Conservation (phyloP, 2,888 invertebrate species). For the Busseola fusca region DNA sequence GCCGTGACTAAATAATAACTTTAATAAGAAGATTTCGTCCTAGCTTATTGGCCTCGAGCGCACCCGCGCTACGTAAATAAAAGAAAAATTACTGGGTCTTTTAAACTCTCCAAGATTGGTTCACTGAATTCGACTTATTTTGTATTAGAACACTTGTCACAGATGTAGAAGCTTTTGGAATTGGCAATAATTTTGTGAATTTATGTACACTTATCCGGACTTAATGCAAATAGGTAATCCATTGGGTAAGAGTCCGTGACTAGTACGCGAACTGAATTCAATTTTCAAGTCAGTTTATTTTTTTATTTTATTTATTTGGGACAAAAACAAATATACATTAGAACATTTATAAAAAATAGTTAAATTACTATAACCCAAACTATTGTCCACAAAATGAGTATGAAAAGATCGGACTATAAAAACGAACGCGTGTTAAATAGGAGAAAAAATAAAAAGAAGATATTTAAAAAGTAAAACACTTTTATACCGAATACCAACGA, state of each 20-base stretch:
- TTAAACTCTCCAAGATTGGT: conserved; percentile 46
- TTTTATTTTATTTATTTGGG: no score
- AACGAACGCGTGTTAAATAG: no score
- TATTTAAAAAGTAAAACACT: no score
- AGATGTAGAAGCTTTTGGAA: conserved; percentile 12
- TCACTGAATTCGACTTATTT: conserved; percentile 41
- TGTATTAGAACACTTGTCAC: conserved; percentile 27
- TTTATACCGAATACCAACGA: no score
- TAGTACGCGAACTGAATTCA: neutral
- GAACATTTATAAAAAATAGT: no score
- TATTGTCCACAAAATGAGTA: no score
- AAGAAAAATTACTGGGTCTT: conserved; percentile 51
- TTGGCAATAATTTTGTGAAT: conserved; percentile 19
- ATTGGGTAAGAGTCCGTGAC: neutral
- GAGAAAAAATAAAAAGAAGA: no score
- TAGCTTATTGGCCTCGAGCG: conserved; percentile 49
- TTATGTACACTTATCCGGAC: conserved; percentile 1
- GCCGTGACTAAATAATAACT: conserved; percentile 58
- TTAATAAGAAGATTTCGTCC: conserved; percentile 55
- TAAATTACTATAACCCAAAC: no score
- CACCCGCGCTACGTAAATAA: conserved; percentile 53
- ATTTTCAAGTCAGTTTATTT: neutral
- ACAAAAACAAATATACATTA: no score
- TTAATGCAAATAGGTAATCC: neutral
- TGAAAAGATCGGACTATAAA: no score